Evolutionary conservation across 2,888 invertebrate species (phyloP).

Genomic region (Anodontia alba): DNA sequence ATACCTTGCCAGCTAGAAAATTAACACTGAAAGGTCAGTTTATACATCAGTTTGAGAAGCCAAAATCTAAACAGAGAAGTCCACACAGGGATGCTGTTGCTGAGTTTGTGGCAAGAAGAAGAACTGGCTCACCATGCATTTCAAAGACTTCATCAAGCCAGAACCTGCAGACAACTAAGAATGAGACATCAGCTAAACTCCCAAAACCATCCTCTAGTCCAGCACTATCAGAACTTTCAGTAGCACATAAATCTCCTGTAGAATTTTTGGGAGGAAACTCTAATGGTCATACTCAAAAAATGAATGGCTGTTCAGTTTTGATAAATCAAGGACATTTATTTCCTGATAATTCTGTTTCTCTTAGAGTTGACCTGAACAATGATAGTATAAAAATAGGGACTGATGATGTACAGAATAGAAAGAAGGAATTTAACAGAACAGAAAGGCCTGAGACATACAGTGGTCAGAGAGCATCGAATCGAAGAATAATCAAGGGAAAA

Average conservation of each 20-base stretch:
- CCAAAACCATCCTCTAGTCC: conserved; percentile 3
- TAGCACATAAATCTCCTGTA: background rate
- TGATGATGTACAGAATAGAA: no score
- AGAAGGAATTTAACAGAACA: no score
- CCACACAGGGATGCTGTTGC: conserved; percentile 37
- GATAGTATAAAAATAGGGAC: background rate
- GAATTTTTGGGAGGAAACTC: background rate
- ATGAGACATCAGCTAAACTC: background rate
- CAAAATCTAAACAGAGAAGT: background rate
- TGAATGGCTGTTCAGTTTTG: background rate
- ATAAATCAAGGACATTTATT: background rate
- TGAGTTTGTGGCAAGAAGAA: conserved; percentile 54
- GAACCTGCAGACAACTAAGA: background rate
- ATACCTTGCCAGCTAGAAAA: background rate
- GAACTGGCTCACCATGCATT: conserved; percentile 46
- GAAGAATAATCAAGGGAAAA: background rate
- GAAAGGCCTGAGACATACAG: no score
- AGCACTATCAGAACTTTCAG: background rate
- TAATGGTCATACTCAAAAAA: background rate
- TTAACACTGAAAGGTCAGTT: background rate
- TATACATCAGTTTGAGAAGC: background rate
- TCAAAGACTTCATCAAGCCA: background rate
- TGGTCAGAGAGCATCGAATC: no score
- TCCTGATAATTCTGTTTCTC: background rate
- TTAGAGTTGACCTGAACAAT: background rate